phyloP scores from a whole-genome alignment of 2,888 invertebrate genomes.

The Drosophila pseudotalamancana region DNA sequence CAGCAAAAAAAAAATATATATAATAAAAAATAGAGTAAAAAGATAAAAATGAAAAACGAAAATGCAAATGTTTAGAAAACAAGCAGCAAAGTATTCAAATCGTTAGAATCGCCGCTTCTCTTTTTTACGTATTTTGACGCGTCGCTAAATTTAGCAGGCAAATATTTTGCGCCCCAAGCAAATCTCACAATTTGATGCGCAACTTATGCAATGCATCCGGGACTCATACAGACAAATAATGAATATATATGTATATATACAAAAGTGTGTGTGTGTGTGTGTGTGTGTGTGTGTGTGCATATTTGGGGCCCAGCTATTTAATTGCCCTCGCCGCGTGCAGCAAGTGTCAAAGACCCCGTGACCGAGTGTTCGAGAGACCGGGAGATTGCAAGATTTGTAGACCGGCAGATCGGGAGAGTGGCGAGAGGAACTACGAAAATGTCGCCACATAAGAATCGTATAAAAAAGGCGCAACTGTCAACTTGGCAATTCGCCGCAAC shows the following conservation, averaged over 20 bases:
- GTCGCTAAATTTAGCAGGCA: slow-evolving; percentile 73
- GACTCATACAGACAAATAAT: slow-evolving; percentile 38
- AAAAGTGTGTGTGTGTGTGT: not conserved
- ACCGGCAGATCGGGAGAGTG: too few species aligned
- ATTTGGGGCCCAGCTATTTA: slow-evolving; percentile 55
- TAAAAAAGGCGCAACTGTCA: slow-evolving; percentile 51
- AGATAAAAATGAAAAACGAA: slow-evolving; percentile 13
- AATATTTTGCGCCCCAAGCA: slow-evolving; percentile 66
- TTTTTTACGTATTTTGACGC: slow-evolving; percentile 72
- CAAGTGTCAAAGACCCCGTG: slow-evolving; percentile 83
- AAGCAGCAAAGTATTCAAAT: slow-evolving; percentile 53
- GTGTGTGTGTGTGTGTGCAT: not conserved
- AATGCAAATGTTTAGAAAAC: slow-evolving; percentile 40
- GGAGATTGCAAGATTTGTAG: too few species aligned
- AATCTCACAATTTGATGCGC: slow-evolving; percentile 46
- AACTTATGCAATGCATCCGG: slow-evolving; percentile 73
- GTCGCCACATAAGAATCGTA: slow-evolving; percentile 31
- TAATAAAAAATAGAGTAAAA: slow-evolving; percentile 6
- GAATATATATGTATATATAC: not conserved
- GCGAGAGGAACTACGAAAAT: slow-evolving; percentile 40
- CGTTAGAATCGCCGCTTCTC: slow-evolving; percentile 45
- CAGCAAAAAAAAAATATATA: slow-evolving; percentile 33
- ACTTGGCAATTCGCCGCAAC: slow-evolving; percentile 64
- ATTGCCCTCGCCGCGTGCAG: slow-evolving; percentile 50
- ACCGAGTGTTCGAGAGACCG: slow-evolving; percentile 77